Evolutionary conservation across 2,797 vertebrate genomes (phyloP).

Genomic region (Danio aesculapii): DNA sequence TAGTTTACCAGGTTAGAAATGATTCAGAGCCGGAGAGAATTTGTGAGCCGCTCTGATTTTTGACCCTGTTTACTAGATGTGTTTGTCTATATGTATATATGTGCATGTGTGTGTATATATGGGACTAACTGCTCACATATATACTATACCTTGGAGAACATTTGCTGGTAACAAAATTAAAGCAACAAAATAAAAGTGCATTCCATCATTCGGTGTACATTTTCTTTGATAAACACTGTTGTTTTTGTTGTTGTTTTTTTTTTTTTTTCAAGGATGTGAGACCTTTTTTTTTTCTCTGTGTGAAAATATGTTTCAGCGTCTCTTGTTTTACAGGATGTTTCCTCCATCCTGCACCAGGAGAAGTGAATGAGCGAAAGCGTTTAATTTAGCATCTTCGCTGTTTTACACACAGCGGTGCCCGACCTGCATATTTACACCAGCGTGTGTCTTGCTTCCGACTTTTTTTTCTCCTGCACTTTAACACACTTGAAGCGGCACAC

Average conservation of each 20-base stretch:
- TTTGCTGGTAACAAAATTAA: slow-evolving; percentile 53
- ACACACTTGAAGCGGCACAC: slow-evolving; percentile 73
- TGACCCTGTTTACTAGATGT: slow-evolving; percentile 55
- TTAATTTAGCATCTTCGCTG: slow-evolving; percentile 72
- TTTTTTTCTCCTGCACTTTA: slow-evolving; percentile 53
- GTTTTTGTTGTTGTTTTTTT: slow-evolving; percentile 6
- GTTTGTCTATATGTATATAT: slow-evolving; percentile 37
- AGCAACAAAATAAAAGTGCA: slow-evolving; percentile 54
- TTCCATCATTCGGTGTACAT: slow-evolving; percentile 48
- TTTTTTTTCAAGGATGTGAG: slow-evolving; percentile 10
- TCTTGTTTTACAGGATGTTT: slow-evolving; percentile 51
- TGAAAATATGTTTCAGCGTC: slow-evolving; percentile 61
- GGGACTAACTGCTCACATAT: slow-evolving; percentile 42
- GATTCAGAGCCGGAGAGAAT: slow-evolving; percentile 12
- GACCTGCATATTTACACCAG: slow-evolving; percentile 78
- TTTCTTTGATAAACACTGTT: slow-evolving; percentile 43
- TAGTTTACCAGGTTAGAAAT: slow-evolving; percentile 23
- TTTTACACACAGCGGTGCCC: slow-evolving; percentile 71
- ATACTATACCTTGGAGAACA: slow-evolving; percentile 45
- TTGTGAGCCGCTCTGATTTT: slow-evolving; percentile 33
- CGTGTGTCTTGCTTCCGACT: slow-evolving; percentile 71
- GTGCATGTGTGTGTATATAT: background rate
- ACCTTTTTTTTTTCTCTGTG: background rate
- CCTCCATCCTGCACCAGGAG: slow-evolving; percentile 71
- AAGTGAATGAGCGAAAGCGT: slow-evolving; percentile 65